Evolutionary conservation across 2,113 vertebrate genomes (phyloP), one percentile per base, ranked within the genome.

Genomic region (Capreolus pygargus): DNA sequence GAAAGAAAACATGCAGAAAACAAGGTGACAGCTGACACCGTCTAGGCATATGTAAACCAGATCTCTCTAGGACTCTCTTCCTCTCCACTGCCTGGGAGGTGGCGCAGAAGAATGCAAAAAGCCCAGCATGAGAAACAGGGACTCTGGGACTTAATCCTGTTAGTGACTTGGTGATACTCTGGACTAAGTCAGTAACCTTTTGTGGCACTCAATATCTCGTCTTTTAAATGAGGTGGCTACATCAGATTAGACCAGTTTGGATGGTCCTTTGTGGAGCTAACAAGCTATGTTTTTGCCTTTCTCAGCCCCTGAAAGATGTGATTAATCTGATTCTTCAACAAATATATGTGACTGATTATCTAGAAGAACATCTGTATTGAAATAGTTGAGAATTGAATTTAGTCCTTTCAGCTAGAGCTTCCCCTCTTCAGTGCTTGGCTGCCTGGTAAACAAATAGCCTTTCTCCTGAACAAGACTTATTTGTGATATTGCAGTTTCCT

Each of bases 381-480:
- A 94, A 89, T 43, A 83, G 78, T 67, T 28, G 39, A 82, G 86
- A 88, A 64, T 1, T 50, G 89, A n/a, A 82, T 94, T 90, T n/a
- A 43, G 70, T 93, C 61, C 60, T 33, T 70, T 15, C 25, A 36
- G 36, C 43, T 13, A 0, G 3, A 81, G 82, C 88, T 89, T n/a
- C 52, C 74, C 58, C 25, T 58, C 43, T 81, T 36, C 15, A 3
- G 11, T 85, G 57, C 43, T 39, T 43, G 15, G 91, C 12, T 2
- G 5, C 57, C 50, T 86, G 33, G n/a, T 85, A 93, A 96, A 89
- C 43, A 98, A 74, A 90, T n/a, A 25, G 30, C 36, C 43, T 93
- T 94, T 92, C 55, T 88, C 33, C 74, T 6, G 16, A 90, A 64
- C 76, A 94, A 43, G 39, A 23, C 25, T 60, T 23, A 5, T 78